Percentiles rank a stretch among this genome's conserved stretches.
Evolutionary conservation across 2,113 vertebrate species (phyloP).

Genomic region (Electrona antarctica): DNA sequence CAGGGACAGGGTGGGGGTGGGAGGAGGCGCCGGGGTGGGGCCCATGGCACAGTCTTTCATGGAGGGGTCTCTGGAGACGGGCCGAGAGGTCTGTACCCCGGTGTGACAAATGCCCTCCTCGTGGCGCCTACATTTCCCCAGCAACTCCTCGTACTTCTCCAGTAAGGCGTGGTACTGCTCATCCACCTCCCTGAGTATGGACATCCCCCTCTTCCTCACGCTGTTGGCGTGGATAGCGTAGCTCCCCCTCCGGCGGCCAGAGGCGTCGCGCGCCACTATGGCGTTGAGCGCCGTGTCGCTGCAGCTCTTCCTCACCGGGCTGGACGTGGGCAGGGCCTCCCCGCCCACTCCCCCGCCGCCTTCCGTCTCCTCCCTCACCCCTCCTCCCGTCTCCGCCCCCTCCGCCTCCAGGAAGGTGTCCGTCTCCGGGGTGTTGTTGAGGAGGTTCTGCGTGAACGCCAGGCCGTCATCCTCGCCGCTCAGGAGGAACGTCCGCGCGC

Average conservation of each 20-base stretch:
- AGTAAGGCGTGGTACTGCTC: conserved; percentile 97
- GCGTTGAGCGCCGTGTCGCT: conserved; percentile 94
- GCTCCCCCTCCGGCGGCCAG: conserved; percentile 86
- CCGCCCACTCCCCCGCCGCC: conserved; percentile 63
- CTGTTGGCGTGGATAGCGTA: conserved; percentile 93
- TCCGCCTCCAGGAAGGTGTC: conserved; percentile 75
- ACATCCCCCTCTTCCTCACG: conserved; percentile 93
- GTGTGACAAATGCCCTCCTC: conserved; percentile 90
- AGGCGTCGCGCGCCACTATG: conserved; percentile 88
- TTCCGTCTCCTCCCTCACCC: conserved; percentile 72
- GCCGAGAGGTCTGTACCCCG: conserved; percentile 92
- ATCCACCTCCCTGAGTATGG: conserved; percentile 96
- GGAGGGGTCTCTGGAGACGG: conserved; percentile 93
- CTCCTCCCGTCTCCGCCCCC: conserved; percentile 62
- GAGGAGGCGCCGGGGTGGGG: conserved; percentile 70
- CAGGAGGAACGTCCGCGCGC: conserved; percentile 88
- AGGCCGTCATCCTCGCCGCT: conserved; percentile 85
- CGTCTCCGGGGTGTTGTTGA: conserved; percentile 89
- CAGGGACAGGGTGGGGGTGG: conserved; percentile 75
- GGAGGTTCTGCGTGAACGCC: conserved; percentile 84
- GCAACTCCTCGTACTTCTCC: conserved; percentile 95
- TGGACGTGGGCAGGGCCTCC: conserved; percentile 62
- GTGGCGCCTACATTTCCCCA: conserved; percentile 91
- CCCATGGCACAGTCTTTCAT: conserved; percentile 88
- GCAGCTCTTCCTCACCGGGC: conserved; percentile 92